Evolutionary conservation across 2,888 invertebrate species (phyloP).

Genomic region (Dasypogon diadema): DNA sequence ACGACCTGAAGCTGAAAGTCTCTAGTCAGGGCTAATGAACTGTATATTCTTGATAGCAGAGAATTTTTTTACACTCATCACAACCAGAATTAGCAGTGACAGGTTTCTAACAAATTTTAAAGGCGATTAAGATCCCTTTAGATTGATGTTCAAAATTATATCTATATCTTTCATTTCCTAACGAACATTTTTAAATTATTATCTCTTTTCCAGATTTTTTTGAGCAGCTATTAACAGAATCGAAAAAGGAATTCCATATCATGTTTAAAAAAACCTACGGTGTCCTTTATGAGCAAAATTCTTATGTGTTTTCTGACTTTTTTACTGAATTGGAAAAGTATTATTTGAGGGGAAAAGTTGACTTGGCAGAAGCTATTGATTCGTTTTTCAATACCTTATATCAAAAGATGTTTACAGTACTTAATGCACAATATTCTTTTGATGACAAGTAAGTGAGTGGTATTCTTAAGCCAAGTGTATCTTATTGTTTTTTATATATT

Average conservation of each 20-base stretch:
- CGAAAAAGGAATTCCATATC: slow-evolving; percentile 88
- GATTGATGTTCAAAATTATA: too few relatives aligned
- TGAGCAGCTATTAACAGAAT: slow-evolving; percentile 83
- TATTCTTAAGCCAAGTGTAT: too few relatives aligned
- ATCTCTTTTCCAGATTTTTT: slow-evolving; percentile 83
- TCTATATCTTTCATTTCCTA: too few relatives aligned
- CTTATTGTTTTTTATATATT: slow-evolving; percentile 56
- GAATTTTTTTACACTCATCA: too few relatives aligned
- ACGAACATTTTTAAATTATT: too few relatives aligned
- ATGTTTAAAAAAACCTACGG: slow-evolving; percentile 98
- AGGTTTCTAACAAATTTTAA: too few relatives aligned
- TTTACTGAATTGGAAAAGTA: slow-evolving; percentile 92
- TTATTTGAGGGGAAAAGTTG: slow-evolving; percentile 85
- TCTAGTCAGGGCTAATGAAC: too few relatives aligned
- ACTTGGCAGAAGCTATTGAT: slow-evolving; percentile 89
- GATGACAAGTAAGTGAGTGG: slow-evolving; percentile 84
- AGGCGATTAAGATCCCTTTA: too few relatives aligned
- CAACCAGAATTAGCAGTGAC: too few relatives aligned
- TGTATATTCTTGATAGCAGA: too few relatives aligned
- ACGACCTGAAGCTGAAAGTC: too few relatives aligned
- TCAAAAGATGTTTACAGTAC: slow-evolving; percentile 95
- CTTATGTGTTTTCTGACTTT: slow-evolving; percentile 91
- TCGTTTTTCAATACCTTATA: slow-evolving; percentile 93
- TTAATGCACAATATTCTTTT: slow-evolving; percentile 93
- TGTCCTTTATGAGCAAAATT: slow-evolving; percentile 92